A percentile compares a stretch with the other conserved stretches of the same genome.
phyloP scores from a whole-genome alignment of 2,888 invertebrate species.

The Drosophila buzzatii region DNA sequence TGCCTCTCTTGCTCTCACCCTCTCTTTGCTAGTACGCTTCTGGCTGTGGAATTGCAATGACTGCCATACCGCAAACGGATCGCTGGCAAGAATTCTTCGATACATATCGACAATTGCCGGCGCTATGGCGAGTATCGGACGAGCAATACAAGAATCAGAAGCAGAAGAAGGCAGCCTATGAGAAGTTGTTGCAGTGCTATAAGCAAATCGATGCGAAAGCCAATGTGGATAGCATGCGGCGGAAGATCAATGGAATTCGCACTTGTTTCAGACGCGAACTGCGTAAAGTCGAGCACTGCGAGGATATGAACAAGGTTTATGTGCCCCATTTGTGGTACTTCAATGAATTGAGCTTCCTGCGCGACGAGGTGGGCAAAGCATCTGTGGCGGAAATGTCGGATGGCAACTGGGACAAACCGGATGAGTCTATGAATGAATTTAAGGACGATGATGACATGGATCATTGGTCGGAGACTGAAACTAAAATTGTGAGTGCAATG shows the following conservation, averaged over 20 bases:
- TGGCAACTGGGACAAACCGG: slow-evolving; percentile 6
- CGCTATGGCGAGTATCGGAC: slow-evolving; percentile 35
- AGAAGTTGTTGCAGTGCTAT: slow-evolving; percentile 30
- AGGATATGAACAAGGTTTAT: slow-evolving; percentile 29
- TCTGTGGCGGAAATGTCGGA: slow-evolving; percentile 2
- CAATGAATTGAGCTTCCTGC: slow-evolving; percentile 36
- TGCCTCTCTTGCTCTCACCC: background rate
- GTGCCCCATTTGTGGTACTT: slow-evolving; percentile 56
- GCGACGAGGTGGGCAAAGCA: background rate
- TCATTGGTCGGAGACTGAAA: slow-evolving; percentile 13
- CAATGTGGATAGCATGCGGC: slow-evolving; percentile 47
- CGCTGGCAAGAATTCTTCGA: slow-evolving; percentile 43
- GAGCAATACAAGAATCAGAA: slow-evolving; percentile 39
- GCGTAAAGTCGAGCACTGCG: slow-evolving; percentile 54
- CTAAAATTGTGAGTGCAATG: slow-evolving; percentile 20
- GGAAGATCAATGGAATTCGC: slow-evolving; percentile 47
- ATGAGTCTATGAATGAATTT: background rate
- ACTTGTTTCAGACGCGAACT: slow-evolving; percentile 50
- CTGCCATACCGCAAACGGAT: slow-evolving; percentile 30
- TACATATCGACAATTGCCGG: slow-evolving; percentile 39
- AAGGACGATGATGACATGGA: slow-evolving; percentile 4
- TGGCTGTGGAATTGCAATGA: slow-evolving; percentile 35
- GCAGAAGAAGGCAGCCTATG: slow-evolving; percentile 12
- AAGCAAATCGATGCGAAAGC: slow-evolving; percentile 37
- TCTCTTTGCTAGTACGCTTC: slow-evolving; percentile 12